Evolutionary conservation across 2,888 invertebrate species (phyloP), one percentile per base, ranked within the genome.

Genomic region (Agapostemon virescens): DNA sequence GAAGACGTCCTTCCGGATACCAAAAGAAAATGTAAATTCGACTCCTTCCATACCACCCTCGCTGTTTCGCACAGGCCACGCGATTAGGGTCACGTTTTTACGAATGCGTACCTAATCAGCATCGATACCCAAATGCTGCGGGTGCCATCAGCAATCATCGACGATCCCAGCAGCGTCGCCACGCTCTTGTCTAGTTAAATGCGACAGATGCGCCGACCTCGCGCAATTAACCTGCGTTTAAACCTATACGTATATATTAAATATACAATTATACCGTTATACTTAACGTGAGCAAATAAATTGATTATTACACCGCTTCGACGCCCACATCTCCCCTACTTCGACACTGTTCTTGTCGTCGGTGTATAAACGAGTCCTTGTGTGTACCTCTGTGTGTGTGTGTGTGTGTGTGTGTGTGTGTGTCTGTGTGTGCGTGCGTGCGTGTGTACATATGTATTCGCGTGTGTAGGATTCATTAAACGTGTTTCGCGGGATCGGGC

Each of bases 211-310:
- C 36, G 63, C 36, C 74, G 74, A 79, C 81, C 77, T 88, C 85
- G 82, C 85, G 79, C 85, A 70, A 78, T 80, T 79, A 86, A 81
- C 76, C 64, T 79, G 69, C 74, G 36, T 69, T n/a, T 87, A 86
- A 85, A 87, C 85, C 87, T 90, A 90, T 86, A 87, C 90, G 88
- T 89, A 87, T 88, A 88, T 88, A 84, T 88, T 90, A 90, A 89
- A 88, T 84, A 86, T 90, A 87, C 61, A 33, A 61, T 85, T 84
- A 87, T 91, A 90, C 83, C 85, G 82, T 91, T 91, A 90, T 84
- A 61, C 83, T 87, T 91, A 90, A 92, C 83, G 89, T 91, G 91
- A 92, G 91, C 91, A 91, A 92, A 92, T 89, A 89, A 90, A 91
- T 90, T 91, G 90, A 91, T 92, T 92, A 91, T 89, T 89, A 89